Percentiles rank a stretch among this genome's conserved stretches.
Conservation (phyloP, 2,113 vertebrate genomes). For the Myanophis thanlyinensis region DNA sequence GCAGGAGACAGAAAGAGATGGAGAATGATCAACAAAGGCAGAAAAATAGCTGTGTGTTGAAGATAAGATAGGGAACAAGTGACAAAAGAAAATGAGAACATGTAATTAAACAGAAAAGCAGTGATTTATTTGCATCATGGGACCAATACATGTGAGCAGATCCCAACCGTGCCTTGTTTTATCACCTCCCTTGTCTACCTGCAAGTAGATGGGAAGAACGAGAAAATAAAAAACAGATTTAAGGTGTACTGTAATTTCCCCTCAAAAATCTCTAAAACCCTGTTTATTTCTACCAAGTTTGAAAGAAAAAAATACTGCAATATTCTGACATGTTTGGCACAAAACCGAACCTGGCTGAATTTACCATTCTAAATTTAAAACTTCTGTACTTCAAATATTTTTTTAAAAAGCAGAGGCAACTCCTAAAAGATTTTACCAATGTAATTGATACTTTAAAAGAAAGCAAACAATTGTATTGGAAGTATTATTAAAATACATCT, state of each 20-base stretch:
- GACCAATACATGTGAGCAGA: neutral
- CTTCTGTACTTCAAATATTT: neutral
- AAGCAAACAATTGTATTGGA: neutral
- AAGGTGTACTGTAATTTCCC: neutral
- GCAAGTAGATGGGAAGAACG: neutral
- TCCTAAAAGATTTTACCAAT: neutral
- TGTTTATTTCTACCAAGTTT: neutral
- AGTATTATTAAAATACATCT: neutral
- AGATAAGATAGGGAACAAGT: neutral
- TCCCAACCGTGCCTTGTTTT: neutral
- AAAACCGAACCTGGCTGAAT: neutral
- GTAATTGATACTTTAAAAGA: neutral
- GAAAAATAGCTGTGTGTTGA: neutral
- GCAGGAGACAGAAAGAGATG: neutral
- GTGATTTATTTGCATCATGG: neutral
- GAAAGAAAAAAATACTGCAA: neutral
- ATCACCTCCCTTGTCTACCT: neutral
- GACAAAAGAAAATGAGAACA: neutral
- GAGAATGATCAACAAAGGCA: neutral
- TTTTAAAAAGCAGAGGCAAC: neutral
- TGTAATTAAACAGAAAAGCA: neutral
- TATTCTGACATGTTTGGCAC: neutral
- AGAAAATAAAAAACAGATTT: neutral
- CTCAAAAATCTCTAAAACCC: neutral
- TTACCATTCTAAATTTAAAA: neutral